These are phyloP conservation scores for Sitta europaea DNA, from an alignment of 2,113 vertebrate species.

Conservation along the genomic window DNA sequence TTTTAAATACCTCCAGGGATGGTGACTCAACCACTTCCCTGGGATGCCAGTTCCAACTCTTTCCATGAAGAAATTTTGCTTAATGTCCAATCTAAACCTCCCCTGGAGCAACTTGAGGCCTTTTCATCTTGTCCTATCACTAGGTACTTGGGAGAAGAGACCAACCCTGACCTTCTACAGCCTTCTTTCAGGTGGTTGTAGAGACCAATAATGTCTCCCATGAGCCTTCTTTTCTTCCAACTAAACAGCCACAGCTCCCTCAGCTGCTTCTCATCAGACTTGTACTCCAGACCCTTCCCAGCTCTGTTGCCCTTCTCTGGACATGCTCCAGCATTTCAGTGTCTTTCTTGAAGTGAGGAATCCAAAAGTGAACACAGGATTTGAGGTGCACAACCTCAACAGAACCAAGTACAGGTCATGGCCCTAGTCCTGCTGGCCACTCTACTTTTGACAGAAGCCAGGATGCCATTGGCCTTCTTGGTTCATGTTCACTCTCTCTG, in stretches of 20 bases:
- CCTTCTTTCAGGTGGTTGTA: not conserved
- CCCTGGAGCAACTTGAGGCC: not conserved
- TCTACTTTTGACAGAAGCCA: not conserved
- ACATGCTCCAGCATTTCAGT: not conserved
- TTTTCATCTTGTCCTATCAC: not conserved
- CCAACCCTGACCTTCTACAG: not conserved
- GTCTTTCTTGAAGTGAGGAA: not conserved
- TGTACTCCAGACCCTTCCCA: not conserved
- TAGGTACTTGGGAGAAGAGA: not conserved
- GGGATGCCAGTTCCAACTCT: not conserved
- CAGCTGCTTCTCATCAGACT: not conserved
- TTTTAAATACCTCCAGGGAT: not conserved
- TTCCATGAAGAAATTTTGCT: not conserved
- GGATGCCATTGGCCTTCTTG: not conserved
- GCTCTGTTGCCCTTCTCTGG: fast-evolving
- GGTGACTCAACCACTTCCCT: not conserved
- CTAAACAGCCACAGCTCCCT: not conserved
- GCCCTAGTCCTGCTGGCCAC: not conserved
- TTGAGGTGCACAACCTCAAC: not conserved
- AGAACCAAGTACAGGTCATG: not conserved
- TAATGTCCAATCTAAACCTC: not conserved
- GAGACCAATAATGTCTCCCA: not conserved
- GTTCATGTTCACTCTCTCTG: not conserved
- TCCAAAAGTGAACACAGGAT: not conserved
- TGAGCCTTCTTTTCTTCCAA: not conserved